Evolutionary conservation across 2,797 vertebrate species (phyloP).

Genomic region (Sebastes itinus): DNA sequence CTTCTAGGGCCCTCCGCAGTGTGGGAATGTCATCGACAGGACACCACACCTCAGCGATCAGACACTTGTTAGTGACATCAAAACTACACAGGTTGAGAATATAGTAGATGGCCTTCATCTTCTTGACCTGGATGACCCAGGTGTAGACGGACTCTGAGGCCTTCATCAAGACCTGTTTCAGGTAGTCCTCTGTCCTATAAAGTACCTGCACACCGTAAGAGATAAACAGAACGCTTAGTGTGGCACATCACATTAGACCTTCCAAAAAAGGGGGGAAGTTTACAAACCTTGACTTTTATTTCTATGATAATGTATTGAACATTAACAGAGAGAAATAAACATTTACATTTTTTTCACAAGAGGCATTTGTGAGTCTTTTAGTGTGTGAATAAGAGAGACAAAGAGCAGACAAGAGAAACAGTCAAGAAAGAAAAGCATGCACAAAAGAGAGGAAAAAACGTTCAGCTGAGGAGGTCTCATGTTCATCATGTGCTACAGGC

Average conservation of each 20-base stretch:
- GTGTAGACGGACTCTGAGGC: conserved; percentile 92
- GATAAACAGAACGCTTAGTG: background rate
- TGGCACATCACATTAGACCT: background rate
- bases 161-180: conserved; percentile 92
- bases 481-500: conserved; percentile 70
- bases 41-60: conserved; percentile 98
- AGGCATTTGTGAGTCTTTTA: background rate
- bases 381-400: background rate
- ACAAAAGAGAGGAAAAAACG: background rate
- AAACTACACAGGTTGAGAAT: conserved; percentile 97
- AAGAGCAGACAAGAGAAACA: background rate
- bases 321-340: background rate
- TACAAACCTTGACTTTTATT: background rate
- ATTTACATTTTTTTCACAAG: background rate
- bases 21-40: conserved; percentile 88
- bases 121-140: conserved; percentile 94
- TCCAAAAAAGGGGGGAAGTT: background rate
- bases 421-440: background rate
- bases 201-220: conserved; percentile 85
- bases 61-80: conserved; percentile 98
- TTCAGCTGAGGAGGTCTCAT: conserved; percentile 48
- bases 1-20: conserved; percentile 88
- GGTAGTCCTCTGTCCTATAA: conserved; percentile 93
- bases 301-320: background rate
- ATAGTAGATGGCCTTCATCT: conserved; percentile 99